A percentile compares a stretch with the other conserved stretches of the same genome.
Conservation (phyloP, 1,140 invertebrate species). For the Cyrtorhinus lividipennis region DNA sequence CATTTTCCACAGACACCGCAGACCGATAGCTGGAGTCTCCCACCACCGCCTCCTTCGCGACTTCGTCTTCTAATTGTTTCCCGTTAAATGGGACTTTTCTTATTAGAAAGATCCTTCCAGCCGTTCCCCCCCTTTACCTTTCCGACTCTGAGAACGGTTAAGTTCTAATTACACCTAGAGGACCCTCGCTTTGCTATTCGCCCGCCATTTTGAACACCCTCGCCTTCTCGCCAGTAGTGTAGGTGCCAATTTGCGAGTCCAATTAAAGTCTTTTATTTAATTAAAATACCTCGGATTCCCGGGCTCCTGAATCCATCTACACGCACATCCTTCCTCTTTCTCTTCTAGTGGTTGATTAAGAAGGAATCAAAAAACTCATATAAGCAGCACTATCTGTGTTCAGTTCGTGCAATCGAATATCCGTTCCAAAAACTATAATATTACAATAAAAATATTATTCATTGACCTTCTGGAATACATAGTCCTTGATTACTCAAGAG, state of each 20-base stretch:
- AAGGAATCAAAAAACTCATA: no score
- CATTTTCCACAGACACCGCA: conserved; percentile 2
- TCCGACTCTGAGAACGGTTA: neutral
- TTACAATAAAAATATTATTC: no score
- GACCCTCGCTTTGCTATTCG: neutral
- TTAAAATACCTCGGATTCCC: neutral
- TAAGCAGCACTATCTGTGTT: no score
- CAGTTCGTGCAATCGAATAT: no score
- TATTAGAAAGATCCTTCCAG: neutral
- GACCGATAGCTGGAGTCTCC: neutral
- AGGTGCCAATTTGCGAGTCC: conserved; percentile 1
- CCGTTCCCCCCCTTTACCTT: neutral
- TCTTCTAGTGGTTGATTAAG: no score
- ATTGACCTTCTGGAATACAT: no score
- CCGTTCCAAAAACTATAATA: no score
- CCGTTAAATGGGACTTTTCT: conserved; percentile 1
- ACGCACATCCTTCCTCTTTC: no score
- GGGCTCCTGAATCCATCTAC: neutral
- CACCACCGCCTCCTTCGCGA: neutral
- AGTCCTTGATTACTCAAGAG: no score
- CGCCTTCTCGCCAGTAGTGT: neutral
- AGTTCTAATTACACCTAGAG: conserved; percentile 1
- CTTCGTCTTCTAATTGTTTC: conserved; percentile 7
- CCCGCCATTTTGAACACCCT: neutral
- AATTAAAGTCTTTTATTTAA: conserved; percentile 10